Evolutionary conservation across 2,113 vertebrate species (phyloP).

Genomic region (Sander vitreus): DNA sequence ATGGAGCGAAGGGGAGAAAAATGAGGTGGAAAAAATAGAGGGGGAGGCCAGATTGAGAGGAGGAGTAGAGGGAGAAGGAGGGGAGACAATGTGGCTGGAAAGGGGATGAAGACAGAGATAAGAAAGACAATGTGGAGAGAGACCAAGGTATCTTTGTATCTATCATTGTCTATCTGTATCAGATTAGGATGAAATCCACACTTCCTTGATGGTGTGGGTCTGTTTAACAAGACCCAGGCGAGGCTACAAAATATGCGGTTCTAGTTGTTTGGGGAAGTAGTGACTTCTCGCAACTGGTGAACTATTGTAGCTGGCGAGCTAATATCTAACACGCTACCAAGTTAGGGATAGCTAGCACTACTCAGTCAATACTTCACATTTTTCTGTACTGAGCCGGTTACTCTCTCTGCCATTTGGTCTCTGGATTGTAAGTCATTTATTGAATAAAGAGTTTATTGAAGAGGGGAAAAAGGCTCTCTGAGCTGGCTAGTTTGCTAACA

Average conservation of each 20-base stretch:
- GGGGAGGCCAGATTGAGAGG: slow-evolving; percentile 45
- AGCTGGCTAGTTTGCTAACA: neutral
- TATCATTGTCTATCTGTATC: slow-evolving; percentile 10
- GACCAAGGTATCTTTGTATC: neutral
- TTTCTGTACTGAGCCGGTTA: neutral
- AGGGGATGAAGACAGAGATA: neutral
- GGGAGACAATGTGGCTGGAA: slow-evolving; percentile 4
- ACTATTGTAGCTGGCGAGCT: neutral
- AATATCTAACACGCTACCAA: neutral
- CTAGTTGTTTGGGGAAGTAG: neutral
- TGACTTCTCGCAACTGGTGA: neutral
- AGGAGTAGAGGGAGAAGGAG: slow-evolving; percentile 27
- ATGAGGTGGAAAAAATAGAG: slow-evolving; percentile 57
- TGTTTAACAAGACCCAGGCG: neutral
- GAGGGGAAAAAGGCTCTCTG: neutral
- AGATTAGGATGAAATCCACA: slow-evolving; percentile 20
- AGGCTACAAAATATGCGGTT: neutral
- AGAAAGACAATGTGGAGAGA: neutral
- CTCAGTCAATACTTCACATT: neutral
- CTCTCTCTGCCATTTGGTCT: neutral
- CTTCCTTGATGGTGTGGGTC: neutral
- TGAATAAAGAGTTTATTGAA: neutral
- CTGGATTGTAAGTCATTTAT: neutral
- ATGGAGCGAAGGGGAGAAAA: slow-evolving; percentile 62
- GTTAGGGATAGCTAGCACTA: neutral